Base-by-base conservation (phyloP, 2,113 vertebrate species). In the Larimichthys crocea region DNA sequence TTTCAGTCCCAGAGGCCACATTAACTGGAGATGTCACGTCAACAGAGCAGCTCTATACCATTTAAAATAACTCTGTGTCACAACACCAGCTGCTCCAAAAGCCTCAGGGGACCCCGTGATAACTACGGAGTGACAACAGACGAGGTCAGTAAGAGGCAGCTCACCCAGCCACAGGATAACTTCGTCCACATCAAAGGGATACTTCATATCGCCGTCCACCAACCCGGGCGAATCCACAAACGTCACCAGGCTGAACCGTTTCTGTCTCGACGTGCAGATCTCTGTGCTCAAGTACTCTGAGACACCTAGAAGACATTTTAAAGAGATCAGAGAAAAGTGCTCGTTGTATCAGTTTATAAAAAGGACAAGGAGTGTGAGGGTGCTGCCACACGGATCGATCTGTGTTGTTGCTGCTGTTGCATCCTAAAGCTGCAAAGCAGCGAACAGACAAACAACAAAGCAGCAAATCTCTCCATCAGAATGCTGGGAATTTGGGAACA, bases 141-240 rank as follows among this genome's bases (percentile, higher is more conserved):
- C 19, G 24, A 57, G 24, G 49, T 42, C 64, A 19, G 29, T 24
- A 2, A 16, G 11, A 5, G 4, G 26, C 42, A 3, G 91, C 94
- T 75, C 71, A 97, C 96, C 96, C 1, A 97, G 92, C 95, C 96
- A 96, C 53, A 96, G 80, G 56, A 97, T 80, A 2, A 95, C 95
- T n/a, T 94, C 89, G 11, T 97, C 96, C 65, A 97, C 96, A 22
- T 96, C 95, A 79, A 97, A 96, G 7, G 96, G 96, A 65, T 96
- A 96, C 89, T 96, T 97, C 96, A 97, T 97, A 62, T 96, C 96
- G 0, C 96, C 96, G 1, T 97, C 96, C 65, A 96, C 96, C 80
- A 96, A 87, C 0, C 96, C 96, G 0, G 96, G 96, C 0, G 95
- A 95, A 83, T 96, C 96, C 74, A 96, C 96, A 86, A 96, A 97